Evolutionary conservation across 2,797 vertebrate genomes (phyloP).

Genomic region (Trematomus bernacchii): DNA sequence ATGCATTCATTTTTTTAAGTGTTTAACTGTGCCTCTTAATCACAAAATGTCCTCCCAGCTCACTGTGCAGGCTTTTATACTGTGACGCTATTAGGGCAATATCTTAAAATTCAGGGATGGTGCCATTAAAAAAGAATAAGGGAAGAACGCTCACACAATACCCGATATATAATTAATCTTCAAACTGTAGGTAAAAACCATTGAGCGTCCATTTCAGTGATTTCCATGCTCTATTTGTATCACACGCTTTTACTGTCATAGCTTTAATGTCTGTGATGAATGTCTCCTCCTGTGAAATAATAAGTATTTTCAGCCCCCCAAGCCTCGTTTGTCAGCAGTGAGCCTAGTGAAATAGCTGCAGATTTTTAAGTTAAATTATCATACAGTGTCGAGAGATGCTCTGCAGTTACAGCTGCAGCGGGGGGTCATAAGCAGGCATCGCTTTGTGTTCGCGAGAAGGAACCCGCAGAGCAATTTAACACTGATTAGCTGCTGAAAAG

Average conservation of each 20-base stretch:
- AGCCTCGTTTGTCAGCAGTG: constrained; percentile 20
- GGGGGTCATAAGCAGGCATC: constrained; percentile 52
- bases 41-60: neutral
- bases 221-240: constrained; percentile 15
- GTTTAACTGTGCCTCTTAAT: neutral
- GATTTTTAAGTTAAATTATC: constrained; percentile 48
- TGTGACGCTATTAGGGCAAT: neutral
- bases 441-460: constrained; percentile 42
- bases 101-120: neutral
- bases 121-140: constrained; percentile 8
- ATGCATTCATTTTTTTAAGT: no score
- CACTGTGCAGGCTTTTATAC: neutral
- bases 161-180: neutral
- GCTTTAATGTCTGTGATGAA: constrained; percentile 46
- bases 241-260: constrained; percentile 26
- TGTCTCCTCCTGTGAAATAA: constrained; percentile 44
- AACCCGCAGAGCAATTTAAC: constrained; percentile 59
- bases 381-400: constrained; percentile 51
- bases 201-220: constrained; percentile 18
- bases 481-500: constrained; percentile 62
- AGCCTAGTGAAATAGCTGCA: constrained; percentile 26
- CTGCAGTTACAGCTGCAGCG: constrained; percentile 53
- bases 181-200: constrained; percentile 14
- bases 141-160: neutral
- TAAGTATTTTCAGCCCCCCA: constrained; percentile 18